Evolutionary conservation across 2,113 vertebrate species (phyloP).

Genomic region (Ciconia boyciana): DNA sequence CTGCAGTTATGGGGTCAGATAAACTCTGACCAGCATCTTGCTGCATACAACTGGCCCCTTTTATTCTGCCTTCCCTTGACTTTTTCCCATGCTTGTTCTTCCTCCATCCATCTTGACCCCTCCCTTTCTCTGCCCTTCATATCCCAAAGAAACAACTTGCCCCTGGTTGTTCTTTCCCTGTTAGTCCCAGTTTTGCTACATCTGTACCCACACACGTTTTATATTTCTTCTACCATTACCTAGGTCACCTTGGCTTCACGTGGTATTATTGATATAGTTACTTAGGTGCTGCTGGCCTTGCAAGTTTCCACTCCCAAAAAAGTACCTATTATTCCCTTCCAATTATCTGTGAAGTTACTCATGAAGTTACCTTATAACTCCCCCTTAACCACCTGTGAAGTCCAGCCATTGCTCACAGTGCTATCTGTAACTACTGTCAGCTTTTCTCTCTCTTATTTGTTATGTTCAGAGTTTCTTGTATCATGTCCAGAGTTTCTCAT

Average conservation of each 20-base stretch:
- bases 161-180: neutral
- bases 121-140: neutral
- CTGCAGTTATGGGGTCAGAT: neutral
- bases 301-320: neutral
- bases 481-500: neutral
- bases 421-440: neutral
- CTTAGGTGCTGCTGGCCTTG: neutral
- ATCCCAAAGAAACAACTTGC: neutral
- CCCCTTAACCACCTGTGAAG: neutral
- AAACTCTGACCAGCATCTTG: neutral
- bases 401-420: neutral
- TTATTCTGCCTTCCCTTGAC: neutral
- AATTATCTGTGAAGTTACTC: neutral
- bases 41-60: neutral
- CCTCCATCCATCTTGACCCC: neutral
- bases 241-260: neutral
- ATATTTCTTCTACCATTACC: neutral
- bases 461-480: neutral
- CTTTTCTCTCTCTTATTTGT: neutral
- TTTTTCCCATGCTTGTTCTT: neutral
- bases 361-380: neutral
- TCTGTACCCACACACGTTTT: neutral
- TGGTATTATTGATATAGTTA: neutral
- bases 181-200: neutral
- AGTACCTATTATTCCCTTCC: neutral